Base-by-base conservation (phyloP, 2,888 invertebrate genomes). In the Andrena bucephala region DNA sequence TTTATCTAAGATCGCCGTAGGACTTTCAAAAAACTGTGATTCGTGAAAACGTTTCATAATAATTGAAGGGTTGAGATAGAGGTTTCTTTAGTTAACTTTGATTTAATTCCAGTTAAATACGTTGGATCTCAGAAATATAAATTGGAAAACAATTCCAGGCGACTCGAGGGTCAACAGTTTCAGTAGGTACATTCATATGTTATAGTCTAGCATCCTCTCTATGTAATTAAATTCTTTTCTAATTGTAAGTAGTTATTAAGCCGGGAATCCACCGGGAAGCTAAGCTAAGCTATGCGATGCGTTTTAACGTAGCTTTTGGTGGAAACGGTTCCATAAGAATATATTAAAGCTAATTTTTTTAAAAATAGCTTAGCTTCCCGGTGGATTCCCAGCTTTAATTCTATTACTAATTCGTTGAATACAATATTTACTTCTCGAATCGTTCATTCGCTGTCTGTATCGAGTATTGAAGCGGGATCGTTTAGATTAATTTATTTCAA, bases 1-100 rank as follows among this genome's bases (percentile, higher is more conserved):
- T 78, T 68, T 59, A 78, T n/a, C 33, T 0, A n/a, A 2, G 31
- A 8, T 16, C 7, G 8, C 4, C 8, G 7, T 20, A 36, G 33
- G 50, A 50, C 59, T 74, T 66, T 66, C 50, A 27, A 59, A 59
- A 77, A 66, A 65, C 29, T 8, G 8, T 57, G n/a, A 24, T 7
- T n/a, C 10, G 20, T 65, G 42, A 20, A 33, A 65, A 5, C 0
- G 13, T 72, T 24, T 27, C 10, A 16, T 29, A n/a, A 20, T 33
- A 16, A 31, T 42, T n/a, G 7, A 13, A 62, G 33, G 33, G 16
- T 27, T 20, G 59, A 59, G n/a, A 27, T 2, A 27, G n/a, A 68
- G 68, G 42, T 20, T 33, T n/a, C 24, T 65, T 50, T 33, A 24
- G 42, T 63, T 57, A 69, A 16, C 57, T 36, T 24, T 57, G 29